These are phyloP conservation scores for Drosophila austrosaltans DNA, from an alignment of 2,888 invertebrate genomes.

Conservation along the genomic window DNA sequence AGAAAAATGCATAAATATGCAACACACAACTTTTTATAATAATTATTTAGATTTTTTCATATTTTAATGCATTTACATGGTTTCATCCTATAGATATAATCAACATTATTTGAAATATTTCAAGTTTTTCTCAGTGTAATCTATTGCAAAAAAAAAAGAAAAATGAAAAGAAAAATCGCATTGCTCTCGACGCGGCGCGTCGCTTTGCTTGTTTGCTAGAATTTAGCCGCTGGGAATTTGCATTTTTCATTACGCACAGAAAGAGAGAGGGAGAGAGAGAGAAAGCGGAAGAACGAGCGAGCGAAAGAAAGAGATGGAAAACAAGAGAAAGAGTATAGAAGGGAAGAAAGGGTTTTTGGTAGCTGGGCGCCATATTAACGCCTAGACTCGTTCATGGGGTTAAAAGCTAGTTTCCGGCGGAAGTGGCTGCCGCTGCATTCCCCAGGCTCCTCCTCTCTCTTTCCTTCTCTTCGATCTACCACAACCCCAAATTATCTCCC, in stretches of 20 bases:
- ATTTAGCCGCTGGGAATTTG: slow-evolving; percentile 82
- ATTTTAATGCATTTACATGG: too few species aligned
- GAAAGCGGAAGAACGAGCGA: background rate
- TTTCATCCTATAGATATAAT: too few species aligned
- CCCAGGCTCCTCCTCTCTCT: slow-evolving; percentile 27
- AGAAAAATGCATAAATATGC: background rate
- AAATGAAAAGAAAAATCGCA: slow-evolving; percentile 18
- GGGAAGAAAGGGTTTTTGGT: slow-evolving; percentile 20
- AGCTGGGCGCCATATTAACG: slow-evolving; percentile 73
- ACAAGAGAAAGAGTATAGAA: background rate
- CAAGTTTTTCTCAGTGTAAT: slow-evolving; percentile 8
- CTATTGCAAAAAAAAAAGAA: slow-evolving; percentile 27
- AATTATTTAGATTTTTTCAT: too few species aligned
- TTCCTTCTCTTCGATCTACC: slow-evolving; percentile 25
- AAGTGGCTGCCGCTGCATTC: slow-evolving; percentile 76
- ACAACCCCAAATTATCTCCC: slow-evolving; percentile 20
- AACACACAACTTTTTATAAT: background rate
- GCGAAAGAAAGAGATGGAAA: slow-evolving; percentile 6
- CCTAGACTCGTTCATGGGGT: slow-evolving; percentile 76
- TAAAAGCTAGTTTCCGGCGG: slow-evolving; percentile 80
- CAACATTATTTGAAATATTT: too few species aligned
- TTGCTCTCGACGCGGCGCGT: slow-evolving; percentile 62
- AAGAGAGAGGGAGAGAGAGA: slow-evolving; percentile 7
- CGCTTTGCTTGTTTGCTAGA: slow-evolving; percentile 80
- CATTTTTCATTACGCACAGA: slow-evolving; percentile 81